Base-by-base conservation (phyloP, 2,888 invertebrate species). In the Agriopis marginaria region DNA sequence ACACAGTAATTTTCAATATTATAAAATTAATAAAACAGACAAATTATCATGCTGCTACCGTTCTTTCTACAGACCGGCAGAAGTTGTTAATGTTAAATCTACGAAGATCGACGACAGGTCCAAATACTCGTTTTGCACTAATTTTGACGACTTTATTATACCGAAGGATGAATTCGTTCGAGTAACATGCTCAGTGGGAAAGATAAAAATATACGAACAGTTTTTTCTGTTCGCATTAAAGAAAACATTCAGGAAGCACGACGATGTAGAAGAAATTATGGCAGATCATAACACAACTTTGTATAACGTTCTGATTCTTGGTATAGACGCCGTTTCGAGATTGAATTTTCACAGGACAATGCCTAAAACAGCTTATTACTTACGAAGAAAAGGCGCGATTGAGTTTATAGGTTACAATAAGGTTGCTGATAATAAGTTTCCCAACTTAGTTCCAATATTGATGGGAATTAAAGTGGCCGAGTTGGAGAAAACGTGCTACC, bases 381-480 rank as follows among this genome's bases (percentile, higher is more conserved):
- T 47, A 10, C 12, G 0, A 5, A 5, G 47, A 12, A 47, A 47
- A 47, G 12, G 12, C 6, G 47, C 47, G 3, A 5, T 47, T 47
- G 47, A 47, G 47, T 47, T 12, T n/a, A 47, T 47, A n/a, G 47
- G 47, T 47, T 47, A 47, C 47, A 47, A 10, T 11, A 47, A 47
- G n/a, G 47, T 47, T 6, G 47, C 5, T 47, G 47, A 47, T 47
- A 47, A 47, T 47, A 47, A 11, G 47, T 47, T 47, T 47, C 12
- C 98, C 0, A 99, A 99, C 87, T 86, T 99, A 70, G 95, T 97
- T n/a, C 97, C 99, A 0, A 95, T 98, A 72, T 90, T 98, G 11
- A 95, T 96, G 7, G 98, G 98, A 0, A 83, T 96, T 49, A 95
- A 95, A 58, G 96, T 95, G 23, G 90, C 90, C 0, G 97, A 98